Evolutionary conservation across 2,797 vertebrate genomes (phyloP).

Genomic region (Morelia viridis): DNA sequence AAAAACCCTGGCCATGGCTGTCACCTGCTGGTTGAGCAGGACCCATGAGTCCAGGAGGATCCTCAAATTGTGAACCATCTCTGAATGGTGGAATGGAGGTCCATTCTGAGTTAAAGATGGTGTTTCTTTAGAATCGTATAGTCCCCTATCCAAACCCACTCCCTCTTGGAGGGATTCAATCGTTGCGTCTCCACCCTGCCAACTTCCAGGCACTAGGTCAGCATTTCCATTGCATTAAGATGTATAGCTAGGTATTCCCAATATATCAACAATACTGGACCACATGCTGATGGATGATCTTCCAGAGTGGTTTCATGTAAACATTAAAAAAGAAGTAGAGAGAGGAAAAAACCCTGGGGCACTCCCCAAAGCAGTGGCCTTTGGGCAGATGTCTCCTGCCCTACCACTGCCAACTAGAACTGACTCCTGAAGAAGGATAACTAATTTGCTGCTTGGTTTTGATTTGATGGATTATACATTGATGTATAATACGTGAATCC

Average conservation of each 20-base stretch:
- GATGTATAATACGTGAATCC: background rate
- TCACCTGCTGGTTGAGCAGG: background rate
- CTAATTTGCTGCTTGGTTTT: background rate
- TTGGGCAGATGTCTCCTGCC: background rate
- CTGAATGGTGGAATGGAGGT: background rate
- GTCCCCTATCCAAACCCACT: background rate
- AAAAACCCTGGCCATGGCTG: background rate
- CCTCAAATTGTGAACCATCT: background rate
- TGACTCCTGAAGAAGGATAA: background rate
- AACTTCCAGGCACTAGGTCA: background rate
- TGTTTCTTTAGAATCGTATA: background rate
- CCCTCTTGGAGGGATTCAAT: background rate
- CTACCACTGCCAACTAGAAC: too few relatives aligned
- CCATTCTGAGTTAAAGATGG: background rate
- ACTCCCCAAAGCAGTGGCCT: background rate
- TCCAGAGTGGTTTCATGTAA: background rate
- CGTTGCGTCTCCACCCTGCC: background rate
- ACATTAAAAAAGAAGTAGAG: background rate
- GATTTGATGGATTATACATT: too few relatives aligned
- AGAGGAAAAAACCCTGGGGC: background rate
- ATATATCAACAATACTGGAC: too few relatives aligned
- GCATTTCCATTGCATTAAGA: background rate
- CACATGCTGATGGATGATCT: background rate
- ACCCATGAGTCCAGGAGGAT: background rate
- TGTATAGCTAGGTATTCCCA: background rate